These are phyloP conservation scores for Diplodus puntazzo DNA, from an alignment of 2,797 vertebrate genomes.

Conservation along the genomic window DNA sequence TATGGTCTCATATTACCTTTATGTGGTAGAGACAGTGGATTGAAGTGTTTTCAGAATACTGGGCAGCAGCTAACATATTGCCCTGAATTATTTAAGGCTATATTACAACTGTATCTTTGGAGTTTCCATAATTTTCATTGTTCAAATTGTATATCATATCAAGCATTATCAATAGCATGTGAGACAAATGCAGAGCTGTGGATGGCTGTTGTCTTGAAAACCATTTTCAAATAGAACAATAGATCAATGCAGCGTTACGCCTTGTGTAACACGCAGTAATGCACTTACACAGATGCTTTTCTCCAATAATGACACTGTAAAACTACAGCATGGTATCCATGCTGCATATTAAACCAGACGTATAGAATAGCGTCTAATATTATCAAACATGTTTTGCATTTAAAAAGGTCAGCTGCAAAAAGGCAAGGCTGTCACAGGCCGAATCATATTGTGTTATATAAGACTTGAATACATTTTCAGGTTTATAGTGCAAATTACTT, in stretches of 20 bases:
- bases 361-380: slow-evolving; percentile 15
- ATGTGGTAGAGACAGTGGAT: slow-evolving; percentile 24
- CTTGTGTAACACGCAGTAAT: slow-evolving; percentile 9
- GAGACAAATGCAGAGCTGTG: slow-evolving; percentile 16
- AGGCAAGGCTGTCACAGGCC: slow-evolving; percentile 28
- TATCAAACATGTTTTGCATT: slow-evolving; percentile 35
- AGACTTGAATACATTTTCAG: slow-evolving; percentile 29
- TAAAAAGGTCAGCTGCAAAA: slow-evolving; percentile 44
- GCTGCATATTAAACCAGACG: not conserved
- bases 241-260: not conserved
- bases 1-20: no score
- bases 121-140: slow-evolving; percentile 14
- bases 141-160: not conserved
- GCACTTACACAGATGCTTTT: not conserved
- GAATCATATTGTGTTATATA: slow-evolving; percentile 10
- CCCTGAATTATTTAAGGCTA: slow-evolving; percentile 17
- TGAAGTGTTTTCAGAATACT: slow-evolving; percentile 26
- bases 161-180: not conserved
- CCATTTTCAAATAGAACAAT: slow-evolving; percentile 12
- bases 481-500: slow-evolving; percentile 5
- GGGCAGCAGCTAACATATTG: slow-evolving; percentile 6
- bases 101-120: slow-evolving; percentile 33
- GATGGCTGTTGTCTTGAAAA: slow-evolving; percentile 17
- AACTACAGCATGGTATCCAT: not conserved
- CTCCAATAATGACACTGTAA: not conserved